These are phyloP conservation scores for Drosophila auraria DNA, from an alignment of 1,140 invertebrate species.

Conservation along the genomic window DNA sequence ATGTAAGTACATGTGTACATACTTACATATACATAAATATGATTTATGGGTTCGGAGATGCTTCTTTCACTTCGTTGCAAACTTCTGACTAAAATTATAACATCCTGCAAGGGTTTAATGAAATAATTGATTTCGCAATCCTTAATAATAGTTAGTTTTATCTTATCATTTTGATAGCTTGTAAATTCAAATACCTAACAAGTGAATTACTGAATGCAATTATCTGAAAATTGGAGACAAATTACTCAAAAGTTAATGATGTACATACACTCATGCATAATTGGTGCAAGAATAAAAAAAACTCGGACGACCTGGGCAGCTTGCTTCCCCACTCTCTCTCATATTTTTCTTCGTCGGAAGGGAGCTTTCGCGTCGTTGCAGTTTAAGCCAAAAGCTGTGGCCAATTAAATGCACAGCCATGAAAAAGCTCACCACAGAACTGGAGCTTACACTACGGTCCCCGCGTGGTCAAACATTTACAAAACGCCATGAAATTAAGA, in stretches of 20 bases:
- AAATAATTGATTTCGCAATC: background rate
- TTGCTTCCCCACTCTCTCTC: conserved; percentile 1
- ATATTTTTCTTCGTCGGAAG: conserved; percentile 2
- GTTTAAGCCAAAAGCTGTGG: conserved; percentile 22
- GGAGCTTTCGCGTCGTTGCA: conserved; percentile 28
- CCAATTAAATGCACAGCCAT: conserved; percentile 38
- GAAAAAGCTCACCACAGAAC: conserved; percentile 36
- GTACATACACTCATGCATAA: background rate
- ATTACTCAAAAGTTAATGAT: background rate
- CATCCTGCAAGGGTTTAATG: too few species aligned
- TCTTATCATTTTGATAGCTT: background rate
- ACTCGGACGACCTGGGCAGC: background rate
- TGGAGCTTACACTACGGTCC: conserved; percentile 27
- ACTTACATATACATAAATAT: too few species aligned
- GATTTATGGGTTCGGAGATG: too few species aligned
- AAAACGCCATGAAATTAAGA: conserved; percentile 23
- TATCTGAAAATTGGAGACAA: background rate
- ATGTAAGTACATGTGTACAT: too few species aligned
- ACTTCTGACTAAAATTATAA: too few species aligned
- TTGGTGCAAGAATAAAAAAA: conserved; percentile 14
- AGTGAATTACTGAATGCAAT: background rate
- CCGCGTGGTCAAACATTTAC: conserved; percentile 38
- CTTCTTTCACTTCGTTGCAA: too few species aligned
- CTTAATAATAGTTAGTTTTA: background rate
- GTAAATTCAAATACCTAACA: background rate